phyloP scores from a whole-genome alignment of 2,113 vertebrate genomes.

The Plotosus lineatus region DNA sequence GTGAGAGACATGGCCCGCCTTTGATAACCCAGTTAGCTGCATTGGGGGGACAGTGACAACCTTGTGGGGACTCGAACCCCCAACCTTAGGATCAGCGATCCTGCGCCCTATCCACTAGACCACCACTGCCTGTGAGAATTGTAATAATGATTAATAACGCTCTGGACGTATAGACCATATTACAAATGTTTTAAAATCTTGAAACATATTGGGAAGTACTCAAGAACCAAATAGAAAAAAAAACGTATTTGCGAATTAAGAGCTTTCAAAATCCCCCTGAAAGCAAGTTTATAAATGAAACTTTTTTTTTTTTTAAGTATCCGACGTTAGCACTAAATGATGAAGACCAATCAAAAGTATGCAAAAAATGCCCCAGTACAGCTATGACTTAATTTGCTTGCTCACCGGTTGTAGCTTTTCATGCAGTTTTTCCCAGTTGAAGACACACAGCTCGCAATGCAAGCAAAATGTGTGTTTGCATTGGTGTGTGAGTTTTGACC shows the following conservation, averaged over 20 bases:
- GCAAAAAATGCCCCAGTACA: not conserved
- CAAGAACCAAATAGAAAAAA: too few relatives aligned
- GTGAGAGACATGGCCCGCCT: too few relatives aligned
- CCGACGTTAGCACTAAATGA: not conserved
- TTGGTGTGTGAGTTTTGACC: slow-evolving; percentile 52
- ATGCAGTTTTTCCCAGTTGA: not conserved
- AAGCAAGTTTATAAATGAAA: not conserved
- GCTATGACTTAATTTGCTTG: not conserved
- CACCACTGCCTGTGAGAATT: too few relatives aligned
- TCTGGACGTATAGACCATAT: too few relatives aligned
- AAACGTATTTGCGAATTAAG: not conserved
- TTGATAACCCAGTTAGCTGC: too few relatives aligned
- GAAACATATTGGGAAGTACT: too few relatives aligned
- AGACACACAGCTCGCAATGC: not conserved
- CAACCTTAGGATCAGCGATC: too few relatives aligned
- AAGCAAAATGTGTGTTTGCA: slow-evolving; percentile 12
- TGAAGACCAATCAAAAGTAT: not conserved
- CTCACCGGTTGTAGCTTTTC: not conserved
- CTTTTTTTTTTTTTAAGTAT: not conserved
- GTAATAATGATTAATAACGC: too few relatives aligned
- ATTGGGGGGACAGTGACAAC: too few relatives aligned
- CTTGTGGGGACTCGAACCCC: too few relatives aligned
- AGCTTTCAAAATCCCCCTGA: not conserved
- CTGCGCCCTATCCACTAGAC: too few relatives aligned
- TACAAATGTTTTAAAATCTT: too few relatives aligned